Evolutionary conservation across 1,140 invertebrate genomes (phyloP), one percentile per base, ranked within the genome.

Genomic region (Aculops lycopersici): DNA sequence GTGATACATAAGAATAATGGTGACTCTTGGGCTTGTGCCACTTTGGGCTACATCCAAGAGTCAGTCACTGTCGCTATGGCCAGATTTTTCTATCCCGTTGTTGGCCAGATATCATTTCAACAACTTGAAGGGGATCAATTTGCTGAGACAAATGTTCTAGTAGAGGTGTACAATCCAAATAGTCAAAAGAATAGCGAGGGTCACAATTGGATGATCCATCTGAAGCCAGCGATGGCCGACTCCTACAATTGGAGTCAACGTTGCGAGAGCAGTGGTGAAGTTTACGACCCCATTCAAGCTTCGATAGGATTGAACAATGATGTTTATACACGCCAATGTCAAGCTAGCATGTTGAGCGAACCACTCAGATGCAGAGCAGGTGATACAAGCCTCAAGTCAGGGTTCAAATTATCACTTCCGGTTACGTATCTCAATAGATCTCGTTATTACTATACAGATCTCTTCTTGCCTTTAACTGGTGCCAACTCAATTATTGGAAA

Each of bases 161-260:
- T 60, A 41, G 53, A 56, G 39, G 62, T 94, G 39, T 66, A 81
- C 20, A 80, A 88, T 54, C 70, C 73, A 1, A 79, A 88, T 55
- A 79, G 78, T 0, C 24, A 14, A 4, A 48, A 43, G 41, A 20
- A 20, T 13, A 74, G 75, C 0, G 57, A 58, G 17, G 64, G 68
- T 36, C 77, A 83, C 55, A 52, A 54, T 15, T 73, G 70, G 68
- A 60, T 63, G 47, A 56, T 74, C 21, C 67, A 71, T 45, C 54
- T 60, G 17, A 51, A 64, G 45, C 53, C 62, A 40, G 62, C 68
- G 2, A 72, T 70, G n/a, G 69, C 67, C 47, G 83, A 90, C 55
- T 86, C 75, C 52, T 83, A 81, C 51, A 77, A 81, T 52, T 86
- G 79, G 78, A 72, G 69, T 36, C 67, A 62, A 41, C 58, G 83